Evolutionary conservation across 2,888 invertebrate genomes (phyloP), one percentile per base, ranked within the genome.

Genomic region (Mamestra brassicae): DNA sequence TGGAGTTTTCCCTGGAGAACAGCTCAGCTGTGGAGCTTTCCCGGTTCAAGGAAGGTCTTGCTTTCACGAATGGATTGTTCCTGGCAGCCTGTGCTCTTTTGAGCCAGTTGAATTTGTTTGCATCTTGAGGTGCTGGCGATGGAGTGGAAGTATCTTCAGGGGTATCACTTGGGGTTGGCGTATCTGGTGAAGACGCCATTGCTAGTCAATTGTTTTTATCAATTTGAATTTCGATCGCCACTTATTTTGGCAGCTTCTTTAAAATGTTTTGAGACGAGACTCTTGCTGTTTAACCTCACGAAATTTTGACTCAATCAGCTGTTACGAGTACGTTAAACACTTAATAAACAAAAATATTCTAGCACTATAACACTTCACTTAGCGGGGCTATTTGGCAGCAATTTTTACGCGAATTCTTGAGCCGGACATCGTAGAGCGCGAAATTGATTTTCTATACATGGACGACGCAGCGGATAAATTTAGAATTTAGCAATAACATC

Each of bases 21-120:
- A 96, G 83, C 65, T 96, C 96, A 0, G 96, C 94, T 0, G 93
- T 89, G 0, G 96, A 96, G 74, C 95, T 95, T 70, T 96, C 96
- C 45, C 96, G 91, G 0, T 91, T 96, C 2, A 96, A 78, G 0
- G 95, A 93, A 0, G 95, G 96, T 64, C 96, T 86, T 0, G 94
- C 86, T 76, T 93, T 95, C 0, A 95, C 95, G 52, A 96, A 96
- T 0, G 95, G 95, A 68, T 95, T 95, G 26, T 89, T 93, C n/a
- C 95, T 90, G 0, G 90, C 89, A 4, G 91, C 90, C 38, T 93
- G 92, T 0, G 93, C 92, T 66, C 93, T 91, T 74, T 93, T 95
- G 6, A 96, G 64, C 92, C 93, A 96, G 83, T 95, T 95, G 79
- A 96, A 96, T 78, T 96, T 96, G 55, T 89, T 94, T 0, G 91